Percentiles rank a stretch among this genome's conserved stretches.
These are phyloP conservation scores for Actias luna DNA, from an alignment of 2,888 invertebrate genomes.

Conservation along the genomic window DNA sequence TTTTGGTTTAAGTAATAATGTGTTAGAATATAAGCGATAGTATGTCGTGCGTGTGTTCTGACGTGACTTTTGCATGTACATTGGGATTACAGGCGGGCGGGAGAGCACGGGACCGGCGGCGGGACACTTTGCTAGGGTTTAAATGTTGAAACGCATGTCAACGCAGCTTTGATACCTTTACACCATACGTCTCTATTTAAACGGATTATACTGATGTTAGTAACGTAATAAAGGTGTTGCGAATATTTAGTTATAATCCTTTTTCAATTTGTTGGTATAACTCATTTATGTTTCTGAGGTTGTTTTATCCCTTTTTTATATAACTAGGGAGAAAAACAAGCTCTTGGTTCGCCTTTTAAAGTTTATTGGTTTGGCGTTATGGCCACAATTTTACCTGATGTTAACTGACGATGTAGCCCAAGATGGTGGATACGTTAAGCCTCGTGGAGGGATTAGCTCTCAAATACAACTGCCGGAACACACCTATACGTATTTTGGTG, in stretches of 20 bases:
- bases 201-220: conserved; percentile 58
- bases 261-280: conserved; percentile 8
- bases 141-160: conserved; percentile 68
- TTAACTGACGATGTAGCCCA: too few species aligned
- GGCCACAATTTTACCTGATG: background rate
- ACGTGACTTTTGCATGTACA: conserved; percentile 58
- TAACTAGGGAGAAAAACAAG: too few species aligned
- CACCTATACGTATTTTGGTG: too few species aligned
- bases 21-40: conserved; percentile 46
- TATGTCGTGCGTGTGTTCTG: conserved; percentile 46
- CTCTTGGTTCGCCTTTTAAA: too few species aligned
- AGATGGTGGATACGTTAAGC: too few species aligned
- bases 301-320: too few species aligned
- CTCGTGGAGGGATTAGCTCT: too few species aligned
- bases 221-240: conserved; percentile 34
- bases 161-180: conserved; percentile 57
- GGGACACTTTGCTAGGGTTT: conserved; percentile 64
- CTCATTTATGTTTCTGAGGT: background rate
- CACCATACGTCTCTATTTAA: conserved; percentile 60
- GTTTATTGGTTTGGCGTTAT: too few species aligned
- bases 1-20: conserved; percentile 58
- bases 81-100: conserved; percentile 63
- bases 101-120: too few species aligned
- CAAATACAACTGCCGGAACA: too few species aligned
- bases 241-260: conserved; percentile 1